Evolutionary conservation across 2,888 invertebrate genomes (phyloP), one percentile per base, ranked within the genome.

Genomic region (Lymantria monacha): DNA sequence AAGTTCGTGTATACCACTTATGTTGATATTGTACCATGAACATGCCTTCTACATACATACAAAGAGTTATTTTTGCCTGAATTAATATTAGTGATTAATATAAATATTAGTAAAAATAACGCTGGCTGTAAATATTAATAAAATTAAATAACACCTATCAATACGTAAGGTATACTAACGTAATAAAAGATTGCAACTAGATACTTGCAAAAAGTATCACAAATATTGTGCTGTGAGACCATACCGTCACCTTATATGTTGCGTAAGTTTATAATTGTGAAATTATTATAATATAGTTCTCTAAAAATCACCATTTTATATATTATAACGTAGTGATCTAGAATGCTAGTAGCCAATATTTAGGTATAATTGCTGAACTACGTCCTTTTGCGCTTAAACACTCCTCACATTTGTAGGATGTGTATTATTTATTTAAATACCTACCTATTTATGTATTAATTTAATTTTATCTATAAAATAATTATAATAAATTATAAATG

Each of bases 31-130:
- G 63, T 74, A 80, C 87, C 87, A 81, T 76, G 85, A 87, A 86
- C 83, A 87, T 87, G 87, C 87, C 87, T 87, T 87, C 77, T 79
- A 74, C 69, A 71, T 68, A 33, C 33, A 66, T 81, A 33, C 62
- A 69, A 70, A 70, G 63, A 71, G 50, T 72, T 73, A 74, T 76
- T 72, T 78, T 83, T 79, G 78, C 81, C 79, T 74, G 76, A 69
- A 63, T 55, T 69, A 68, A 60, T 70, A 55, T 62, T 69, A 72
- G 59, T 67, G 59, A 55, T 59, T 66, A 58, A 63, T 51, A 66
- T 55, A 61, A 51, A 42, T 61, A 66, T 70, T 63, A 61, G 66
- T 62, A 56, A 67, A 63, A 59, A 57, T 62, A 61, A 69, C 58
- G 68, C 67, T 63, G 65, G 66, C 61, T 81, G 76, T 82, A 77